Percentiles rank a stretch among this genome's conserved stretches.
Evolutionary conservation across 2,888 invertebrate genomes (phyloP).

Genomic region (Hirudinaria manillensis): DNA sequence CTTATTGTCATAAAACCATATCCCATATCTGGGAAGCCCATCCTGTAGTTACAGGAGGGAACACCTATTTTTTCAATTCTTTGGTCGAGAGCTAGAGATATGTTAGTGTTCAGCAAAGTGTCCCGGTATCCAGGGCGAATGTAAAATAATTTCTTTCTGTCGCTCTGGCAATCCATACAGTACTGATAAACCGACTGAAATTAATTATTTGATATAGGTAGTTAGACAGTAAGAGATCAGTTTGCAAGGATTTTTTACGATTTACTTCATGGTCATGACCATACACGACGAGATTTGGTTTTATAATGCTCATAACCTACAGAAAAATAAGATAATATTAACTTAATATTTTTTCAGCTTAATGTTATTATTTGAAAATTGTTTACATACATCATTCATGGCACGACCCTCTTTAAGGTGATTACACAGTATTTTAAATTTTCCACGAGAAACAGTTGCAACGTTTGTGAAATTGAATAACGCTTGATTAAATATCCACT

Average conservation of each 20-base stretch:
- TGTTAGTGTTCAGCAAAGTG: background rate
- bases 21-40: slow-evolving; percentile 82
- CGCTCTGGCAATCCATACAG: background rate
- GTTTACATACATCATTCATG: slow-evolving; percentile 43
- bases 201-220: background rate
- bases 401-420: slow-evolving; percentile 42
- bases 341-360: slow-evolving; percentile 16
- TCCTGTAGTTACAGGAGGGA: slow-evolving; percentile 91
- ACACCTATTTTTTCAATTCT: slow-evolving; percentile 71
- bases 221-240: background rate
- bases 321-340: slow-evolving; percentile 32
- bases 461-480: background rate
- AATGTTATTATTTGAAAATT: slow-evolving; percentile 39
- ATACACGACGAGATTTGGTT: slow-evolving; percentile 61
- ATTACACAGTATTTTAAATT: slow-evolving; percentile 45
- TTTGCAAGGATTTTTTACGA: background rate
- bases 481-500: background rate
- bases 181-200: slow-evolving; percentile 5
- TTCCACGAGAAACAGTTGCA: background rate
- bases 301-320: slow-evolving; percentile 63
- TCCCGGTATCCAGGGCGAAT: background rate
- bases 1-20: slow-evolving; percentile 54
- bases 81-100: background rate
- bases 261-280: slow-evolving; percentile 56
- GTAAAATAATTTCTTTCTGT: background rate